Evolutionary conservation across 2,113 vertebrate genomes (phyloP).

Genomic region (Strix aluco): DNA sequence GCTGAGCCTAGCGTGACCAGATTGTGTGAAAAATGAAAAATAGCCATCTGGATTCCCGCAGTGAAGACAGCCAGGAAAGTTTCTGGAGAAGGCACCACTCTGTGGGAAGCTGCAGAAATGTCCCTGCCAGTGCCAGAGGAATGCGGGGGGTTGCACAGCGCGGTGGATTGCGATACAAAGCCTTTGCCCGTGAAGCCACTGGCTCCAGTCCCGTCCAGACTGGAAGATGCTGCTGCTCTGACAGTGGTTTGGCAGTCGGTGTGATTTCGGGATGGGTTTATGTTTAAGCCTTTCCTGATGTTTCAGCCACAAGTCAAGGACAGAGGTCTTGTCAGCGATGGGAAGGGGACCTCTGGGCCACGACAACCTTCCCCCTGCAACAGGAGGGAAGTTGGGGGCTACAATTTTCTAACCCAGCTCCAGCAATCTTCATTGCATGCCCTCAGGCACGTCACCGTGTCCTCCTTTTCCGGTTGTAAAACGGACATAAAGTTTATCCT

Average conservation of each 20-base stretch:
- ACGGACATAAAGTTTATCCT: background rate
- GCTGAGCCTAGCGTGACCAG: background rate
- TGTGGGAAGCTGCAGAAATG: background rate
- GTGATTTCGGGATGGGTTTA: background rate
- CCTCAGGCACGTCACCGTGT: background rate
- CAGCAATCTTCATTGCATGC: background rate
- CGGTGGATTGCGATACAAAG: background rate
- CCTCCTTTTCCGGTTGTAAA: background rate
- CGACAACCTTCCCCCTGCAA: background rate
- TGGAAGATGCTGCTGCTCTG: background rate
- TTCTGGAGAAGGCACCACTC: background rate
- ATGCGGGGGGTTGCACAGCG: fast-evolving
- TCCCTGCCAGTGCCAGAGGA: background rate
- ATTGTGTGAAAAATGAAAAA: background rate
- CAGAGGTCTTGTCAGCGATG: background rate
- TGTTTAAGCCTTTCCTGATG: background rate
- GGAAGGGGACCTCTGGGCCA: background rate
- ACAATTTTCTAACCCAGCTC: background rate
- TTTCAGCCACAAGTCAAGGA: background rate
- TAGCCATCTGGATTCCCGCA: background rate
- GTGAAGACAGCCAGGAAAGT: background rate
- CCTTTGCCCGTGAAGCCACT: background rate
- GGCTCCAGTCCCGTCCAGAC: background rate
- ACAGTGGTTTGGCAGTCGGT: background rate
- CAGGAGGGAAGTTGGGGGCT: background rate